A percentile compares a stretch with the other conserved stretches of the same genome.
Conservation (phyloP, 2,797 vertebrate genomes). For the Aldrovandia affinis region DNA sequence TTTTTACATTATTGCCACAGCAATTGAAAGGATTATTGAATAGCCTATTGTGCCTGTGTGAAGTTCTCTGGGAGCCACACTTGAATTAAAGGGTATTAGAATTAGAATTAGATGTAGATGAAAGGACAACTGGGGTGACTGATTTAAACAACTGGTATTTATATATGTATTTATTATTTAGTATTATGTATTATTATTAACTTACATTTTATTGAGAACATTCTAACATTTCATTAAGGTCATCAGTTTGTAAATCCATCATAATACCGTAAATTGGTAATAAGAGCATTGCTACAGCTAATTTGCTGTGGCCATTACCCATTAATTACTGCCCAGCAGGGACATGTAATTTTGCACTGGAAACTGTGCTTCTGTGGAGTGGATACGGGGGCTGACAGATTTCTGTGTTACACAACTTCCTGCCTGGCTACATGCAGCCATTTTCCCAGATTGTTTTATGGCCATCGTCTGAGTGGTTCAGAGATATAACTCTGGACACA, state of each 20-base stretch:
- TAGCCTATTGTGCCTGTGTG: constrained; percentile 8
- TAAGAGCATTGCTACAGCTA: neutral
- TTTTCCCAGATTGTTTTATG: constrained; percentile 11
- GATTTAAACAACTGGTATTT: neutral
- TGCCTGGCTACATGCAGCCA: neutral
- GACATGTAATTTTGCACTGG: neutral
- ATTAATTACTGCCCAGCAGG: neutral
- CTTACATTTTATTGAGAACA: neutral
- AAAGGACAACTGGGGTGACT: neutral
- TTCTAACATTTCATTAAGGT: neutral
- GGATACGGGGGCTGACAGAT: neutral
- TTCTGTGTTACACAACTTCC: constrained; percentile 4
- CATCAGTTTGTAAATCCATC: neutral
- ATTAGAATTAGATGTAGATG: neutral
- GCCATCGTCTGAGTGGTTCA: neutral
- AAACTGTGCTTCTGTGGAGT: neutral
- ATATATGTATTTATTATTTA: neutral
- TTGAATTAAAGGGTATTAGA: neutral
- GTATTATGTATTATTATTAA: too few relatives aligned
- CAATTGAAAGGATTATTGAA: constrained; percentile 4
- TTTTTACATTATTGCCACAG: neutral
- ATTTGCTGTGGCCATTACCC: neutral
- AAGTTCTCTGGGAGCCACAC: neutral
- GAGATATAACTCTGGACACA: neutral
- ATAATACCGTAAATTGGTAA: neutral